phyloP scores from a whole-genome alignment of 2,888 invertebrate species.

The Ypsolopha scabrella region DNA sequence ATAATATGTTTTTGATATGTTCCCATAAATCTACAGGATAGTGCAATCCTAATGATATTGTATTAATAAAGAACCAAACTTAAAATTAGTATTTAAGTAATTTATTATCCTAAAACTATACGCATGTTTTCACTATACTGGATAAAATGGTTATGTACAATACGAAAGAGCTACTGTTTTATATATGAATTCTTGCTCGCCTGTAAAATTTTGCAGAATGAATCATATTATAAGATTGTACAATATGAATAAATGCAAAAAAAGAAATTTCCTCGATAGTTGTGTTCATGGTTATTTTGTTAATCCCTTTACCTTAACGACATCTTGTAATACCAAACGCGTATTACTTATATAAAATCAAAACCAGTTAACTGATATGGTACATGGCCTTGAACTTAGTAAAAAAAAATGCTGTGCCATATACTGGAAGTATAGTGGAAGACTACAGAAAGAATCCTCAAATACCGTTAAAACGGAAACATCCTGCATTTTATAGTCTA shows the following conservation, averaged over 20 bases:
- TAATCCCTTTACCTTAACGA: too few species aligned
- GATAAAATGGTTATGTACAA: conserved; percentile 70
- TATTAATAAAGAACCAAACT: conserved; percentile 71
- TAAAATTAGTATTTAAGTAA: conserved; percentile 70
- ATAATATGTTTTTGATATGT: conserved; percentile 60
- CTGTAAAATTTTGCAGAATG: conserved; percentile 72
- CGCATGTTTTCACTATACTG: conserved; percentile 72
- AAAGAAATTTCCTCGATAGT: conserved; percentile 65
- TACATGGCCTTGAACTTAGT: too few species aligned
- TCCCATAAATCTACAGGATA: conserved; percentile 62
- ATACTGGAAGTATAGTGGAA: too few species aligned
- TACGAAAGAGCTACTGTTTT: conserved; percentile 70
- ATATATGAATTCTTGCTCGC: conserved; percentile 72
- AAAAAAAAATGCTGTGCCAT: background rate
- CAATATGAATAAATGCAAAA: conserved; percentile 71
- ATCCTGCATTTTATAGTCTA: too few species aligned
- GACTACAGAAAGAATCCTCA: too few species aligned
- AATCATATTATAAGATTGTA: conserved; percentile 70
- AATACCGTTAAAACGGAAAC: too few species aligned
- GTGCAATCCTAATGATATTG: conserved; percentile 69
- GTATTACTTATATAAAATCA: too few species aligned
- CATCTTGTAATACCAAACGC: too few species aligned
- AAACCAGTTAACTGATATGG: too few species aligned
- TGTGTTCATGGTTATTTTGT: conserved; percentile 7
- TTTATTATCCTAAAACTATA: conserved; percentile 72